Base-by-base conservation (phyloP, 2,888 invertebrate genomes). In the Apamea anceps region DNA sequence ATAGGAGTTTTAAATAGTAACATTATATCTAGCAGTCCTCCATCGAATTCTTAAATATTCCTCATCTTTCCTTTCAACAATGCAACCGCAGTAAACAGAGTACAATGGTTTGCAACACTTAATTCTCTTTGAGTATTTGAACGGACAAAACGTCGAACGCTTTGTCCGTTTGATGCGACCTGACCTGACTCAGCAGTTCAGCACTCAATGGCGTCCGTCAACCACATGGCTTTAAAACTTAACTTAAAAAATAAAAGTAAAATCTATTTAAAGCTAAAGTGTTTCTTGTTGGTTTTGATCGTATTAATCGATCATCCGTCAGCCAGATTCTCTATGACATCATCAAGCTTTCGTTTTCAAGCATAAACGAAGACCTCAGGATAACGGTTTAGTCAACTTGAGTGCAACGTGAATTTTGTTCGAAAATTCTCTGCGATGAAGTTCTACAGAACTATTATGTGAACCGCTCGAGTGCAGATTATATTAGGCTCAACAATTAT, bases 111-210 rank as follows among this genome's bases (percentile, higher is more conserved):
- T 77, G 75, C 72, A 82, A 63, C 51, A 78, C 48, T 75, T 70
- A 78, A 85, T 83, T 75, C 75, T 82, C 70, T 72, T 73, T 45
- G 60, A 71, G 86, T 77, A 70, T 82, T 81, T 78, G 70, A 75
- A 73, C 78, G 42, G 86, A 62, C 75, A 78, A 63, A 82, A 85
- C 78, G 75, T 21, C 75, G 66, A 67, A 71, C 60, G 82, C 51
- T 75, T 67, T 85, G 75, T 85, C 37, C 70, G 32, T 81, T 77
- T 70, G 57, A 72, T 75, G 75, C 67, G 80, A 80, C 72, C 28
- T 71, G 75, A 72, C 75, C n/a, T 76, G 72, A 32, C 68, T 80
- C 72, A 45, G 54, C 15, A 63, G 18, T 67, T 80, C 72, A 45
- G 54, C 15, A 63, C 25, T 67, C 57, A 65, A 42, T 70, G 21